A percentile compares a stretch with the other conserved stretches of the same genome.
These are phyloP conservation scores for Heliangelus exortis DNA, from an alignment of 2,797 vertebrate genomes.

Conservation along the genomic window DNA sequence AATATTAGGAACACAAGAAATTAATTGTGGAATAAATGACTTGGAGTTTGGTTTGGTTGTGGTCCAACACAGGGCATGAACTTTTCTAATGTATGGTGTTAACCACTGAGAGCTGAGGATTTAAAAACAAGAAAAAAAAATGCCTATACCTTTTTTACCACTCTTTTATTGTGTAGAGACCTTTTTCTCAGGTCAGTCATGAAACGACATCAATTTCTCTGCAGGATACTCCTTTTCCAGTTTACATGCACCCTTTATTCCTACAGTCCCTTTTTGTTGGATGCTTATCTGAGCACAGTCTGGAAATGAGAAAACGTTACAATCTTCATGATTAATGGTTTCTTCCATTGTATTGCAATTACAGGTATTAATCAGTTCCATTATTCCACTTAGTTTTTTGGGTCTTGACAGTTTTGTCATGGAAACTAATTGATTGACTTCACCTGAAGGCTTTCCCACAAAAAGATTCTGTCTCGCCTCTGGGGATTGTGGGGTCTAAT, in stretches of 20 bases:
- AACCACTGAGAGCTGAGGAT: not conserved
- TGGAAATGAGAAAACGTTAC: conserved; percentile 50
- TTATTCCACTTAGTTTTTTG: conserved; percentile 75
- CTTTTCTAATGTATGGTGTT: not conserved
- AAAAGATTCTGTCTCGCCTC: conserved; percentile 55
- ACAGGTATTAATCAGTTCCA: conserved; percentile 78
- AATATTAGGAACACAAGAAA: not conserved
- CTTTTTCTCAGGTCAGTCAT: not conserved
- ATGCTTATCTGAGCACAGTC: not conserved
- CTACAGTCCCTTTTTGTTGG: conserved; percentile 4
- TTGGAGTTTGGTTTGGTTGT: not conserved
- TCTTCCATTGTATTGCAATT: conserved; percentile 75
- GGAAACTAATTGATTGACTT: conserved; percentile 78
- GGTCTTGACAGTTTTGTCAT: conserved; percentile 68
- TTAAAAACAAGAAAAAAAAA: not conserved
- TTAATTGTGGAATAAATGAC: not conserved
- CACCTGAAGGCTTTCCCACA: conserved; percentile 66
- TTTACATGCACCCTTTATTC: not conserved
- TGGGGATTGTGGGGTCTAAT: conserved; percentile 49
- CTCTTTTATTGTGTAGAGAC: not conserved
- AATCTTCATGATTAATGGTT: conserved; percentile 71
- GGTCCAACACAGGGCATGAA: not conserved
- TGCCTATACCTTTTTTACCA: not conserved
- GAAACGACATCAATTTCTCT: not conserved
- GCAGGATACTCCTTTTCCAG: not conserved